Conservation (phyloP, 2,113 vertebrate species). For the Actinemys pallida region DNA sequence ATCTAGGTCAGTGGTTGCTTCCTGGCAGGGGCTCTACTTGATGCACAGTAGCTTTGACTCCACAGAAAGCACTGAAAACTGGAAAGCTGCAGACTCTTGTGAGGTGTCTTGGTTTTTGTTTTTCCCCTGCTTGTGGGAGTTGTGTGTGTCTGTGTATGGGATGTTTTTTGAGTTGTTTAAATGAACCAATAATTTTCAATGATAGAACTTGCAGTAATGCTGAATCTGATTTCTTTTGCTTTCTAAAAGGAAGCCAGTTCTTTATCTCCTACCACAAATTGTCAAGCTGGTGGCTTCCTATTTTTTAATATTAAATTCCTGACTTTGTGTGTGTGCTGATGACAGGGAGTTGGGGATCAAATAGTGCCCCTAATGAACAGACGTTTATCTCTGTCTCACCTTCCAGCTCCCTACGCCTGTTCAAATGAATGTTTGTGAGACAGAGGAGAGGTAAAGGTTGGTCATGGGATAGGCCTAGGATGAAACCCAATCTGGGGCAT, state of each 20-base stretch:
- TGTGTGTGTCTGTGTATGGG: not conserved
- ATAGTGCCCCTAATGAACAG: not conserved
- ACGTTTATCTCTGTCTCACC: not conserved
- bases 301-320: not conserved
- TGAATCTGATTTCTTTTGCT: not conserved
- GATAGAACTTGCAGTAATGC: not conserved
- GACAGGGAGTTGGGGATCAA: not conserved
- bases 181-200: not conserved
- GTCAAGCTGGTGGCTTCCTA: not conserved
- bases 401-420: not conserved
- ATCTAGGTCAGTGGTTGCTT: not conserved
- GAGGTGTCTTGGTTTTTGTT: not conserved
- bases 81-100: not conserved
- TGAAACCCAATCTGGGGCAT: not conserved
- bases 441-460: not conserved
- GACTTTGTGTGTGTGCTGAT: not conserved
- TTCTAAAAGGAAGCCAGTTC: not conserved
- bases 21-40: not conserved
- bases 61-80: not conserved
- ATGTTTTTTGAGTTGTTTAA: not conserved
- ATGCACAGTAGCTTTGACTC: not conserved
- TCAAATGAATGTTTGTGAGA: not conserved
- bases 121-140: not conserved
- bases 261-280: not conserved
- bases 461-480: not conserved